Evolutionary conservation across 2,888 invertebrate species (phyloP).

Genomic region (Amphimallon solstitiale): DNA sequence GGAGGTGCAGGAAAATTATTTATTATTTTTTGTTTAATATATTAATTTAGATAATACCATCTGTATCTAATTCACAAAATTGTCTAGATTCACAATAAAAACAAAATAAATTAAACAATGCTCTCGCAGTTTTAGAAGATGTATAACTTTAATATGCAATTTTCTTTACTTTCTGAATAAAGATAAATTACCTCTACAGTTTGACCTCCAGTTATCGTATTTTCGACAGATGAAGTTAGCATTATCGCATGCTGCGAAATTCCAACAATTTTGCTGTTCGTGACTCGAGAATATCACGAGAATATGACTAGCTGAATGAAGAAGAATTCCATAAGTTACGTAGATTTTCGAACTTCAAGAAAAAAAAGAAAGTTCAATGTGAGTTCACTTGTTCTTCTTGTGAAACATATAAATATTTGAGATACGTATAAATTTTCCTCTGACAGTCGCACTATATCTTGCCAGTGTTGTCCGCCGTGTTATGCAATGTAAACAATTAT

Average conservation of each 20-base stretch:
- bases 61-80: no score
- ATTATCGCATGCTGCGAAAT: neutral
- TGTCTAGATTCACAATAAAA: no score
- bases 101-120: no score
- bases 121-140: no score
- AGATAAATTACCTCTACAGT: neutral
- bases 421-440: conserved; percentile 15
- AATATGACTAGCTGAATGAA: neutral
- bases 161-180: neutral
- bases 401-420: conserved; percentile 8
- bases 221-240: neutral
- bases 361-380: conserved; percentile 4
- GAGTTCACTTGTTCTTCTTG: neutral
- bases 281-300: conserved; percentile 2
- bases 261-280: conserved; percentile 6
- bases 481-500: conserved; percentile 27
- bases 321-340: neutral
- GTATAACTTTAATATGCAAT: no score
- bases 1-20: no score
- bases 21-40: no score
- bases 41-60: no score
- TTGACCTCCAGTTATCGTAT: neutral
- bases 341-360: neutral
- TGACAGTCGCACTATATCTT: conserved; percentile 19
- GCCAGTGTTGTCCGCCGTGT: conserved; percentile 1